phyloP scores from a whole-genome alignment of 2,113 vertebrate species.

The human (Homo sapiens) region GRCh38 chr12:64147001-64147500 shows the following conservation, averaged over 20 bases:
- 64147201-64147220: conserved; percentile 84
- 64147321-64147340: conserved; percentile 88
- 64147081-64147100: conserved; percentile 87
- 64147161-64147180: conserved; percentile 82
- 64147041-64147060: conserved; percentile 84
- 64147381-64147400: neutral
- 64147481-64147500: neutral
- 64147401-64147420: neutral
- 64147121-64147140: conserved; percentile 85
- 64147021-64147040: conserved; percentile 86
- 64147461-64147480: neutral
- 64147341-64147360: conserved; percentile 72
- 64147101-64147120: conserved; percentile 86
- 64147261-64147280: conserved; percentile 94
- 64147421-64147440: neutral
- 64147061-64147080: conserved; percentile 85
- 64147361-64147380: neutral
- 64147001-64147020: conserved; percentile 87
- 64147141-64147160: conserved; percentile 79
- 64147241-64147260: conserved; percentile 90
- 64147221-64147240: conserved; percentile 88
- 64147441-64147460: neutral
- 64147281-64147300: conserved; percentile 99
- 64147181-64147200: conserved; percentile 86
- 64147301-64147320: conserved; percentile 95